Evolutionary conservation across 2,888 invertebrate genomes (phyloP).

Genomic region (Patella depressa): DNA sequence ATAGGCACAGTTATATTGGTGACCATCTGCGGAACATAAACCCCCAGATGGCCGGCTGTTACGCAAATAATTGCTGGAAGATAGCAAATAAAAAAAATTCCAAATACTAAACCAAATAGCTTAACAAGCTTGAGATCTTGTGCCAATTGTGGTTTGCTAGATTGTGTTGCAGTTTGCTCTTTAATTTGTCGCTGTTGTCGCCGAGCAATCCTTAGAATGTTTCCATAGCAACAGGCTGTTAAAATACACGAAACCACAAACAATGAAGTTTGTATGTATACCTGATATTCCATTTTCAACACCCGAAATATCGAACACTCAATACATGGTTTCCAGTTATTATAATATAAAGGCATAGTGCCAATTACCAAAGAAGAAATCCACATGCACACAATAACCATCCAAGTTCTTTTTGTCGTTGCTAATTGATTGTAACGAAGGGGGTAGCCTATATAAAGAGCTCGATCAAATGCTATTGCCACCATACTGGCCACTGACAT

Average conservation of each 20-base stretch:
- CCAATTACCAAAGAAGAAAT: constrained; percentile 19
- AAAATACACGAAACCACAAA: constrained; percentile 24
- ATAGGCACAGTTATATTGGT: constrained; percentile 20
- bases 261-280: constrained; percentile 21
- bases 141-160: not conserved
- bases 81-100: constrained; percentile 34
- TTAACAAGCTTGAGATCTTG: constrained; percentile 17
- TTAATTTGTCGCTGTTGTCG: not conserved
- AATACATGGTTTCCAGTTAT: constrained; percentile 11
- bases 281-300: constrained; percentile 22
- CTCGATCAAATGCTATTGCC: constrained; percentile 17
- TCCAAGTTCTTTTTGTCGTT: constrained; percentile 21
- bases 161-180: not conserved
- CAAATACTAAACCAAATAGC: constrained; percentile 32
- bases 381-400: constrained; percentile 26
- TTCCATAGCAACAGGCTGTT: not conserved
- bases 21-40: constrained; percentile 18
- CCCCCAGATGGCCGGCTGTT: constrained; percentile 25
- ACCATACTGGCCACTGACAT: constrained; percentile 15
- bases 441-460: constrained; percentile 28
- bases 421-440: constrained; percentile 24
- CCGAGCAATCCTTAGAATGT: not conserved
- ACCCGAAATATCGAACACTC: constrained; percentile 24
- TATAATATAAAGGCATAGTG: constrained; percentile 26
- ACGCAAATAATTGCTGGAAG: constrained; percentile 25